phyloP scores from a whole-genome alignment of 2,888 invertebrate species.

The Tyria jacobaeae region DNA sequence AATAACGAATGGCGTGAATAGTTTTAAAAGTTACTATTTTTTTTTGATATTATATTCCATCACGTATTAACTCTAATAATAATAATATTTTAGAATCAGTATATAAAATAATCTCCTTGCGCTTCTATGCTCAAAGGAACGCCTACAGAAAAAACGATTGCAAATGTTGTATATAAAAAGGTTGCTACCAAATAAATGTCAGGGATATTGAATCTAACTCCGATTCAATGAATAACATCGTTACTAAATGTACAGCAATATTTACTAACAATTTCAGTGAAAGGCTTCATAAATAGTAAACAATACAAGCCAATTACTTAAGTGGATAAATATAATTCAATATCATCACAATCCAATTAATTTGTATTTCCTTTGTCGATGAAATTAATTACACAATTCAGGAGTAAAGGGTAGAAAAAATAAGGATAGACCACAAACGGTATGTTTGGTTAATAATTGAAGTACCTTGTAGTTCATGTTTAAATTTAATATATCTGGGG shows the following conservation, averaged over 20 bases:
- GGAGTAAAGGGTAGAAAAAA: constrained; percentile 11
- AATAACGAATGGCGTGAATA: no score
- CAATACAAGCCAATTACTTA: constrained; percentile 27
- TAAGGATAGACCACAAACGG: constrained; percentile 20
- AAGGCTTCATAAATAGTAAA: constrained; percentile 11
- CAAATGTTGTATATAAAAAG: constrained; percentile 5
- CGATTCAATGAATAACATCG: constrained; percentile 9
- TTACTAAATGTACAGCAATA: constrained; percentile 12
- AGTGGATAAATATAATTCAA: constrained; percentile 16
- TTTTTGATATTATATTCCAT: background rate
- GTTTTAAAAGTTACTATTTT: no score
- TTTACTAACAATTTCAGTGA: constrained; percentile 20
- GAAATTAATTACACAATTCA: constrained; percentile 2
- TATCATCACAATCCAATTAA: constrained; percentile 21
- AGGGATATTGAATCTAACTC: constrained; percentile 22
- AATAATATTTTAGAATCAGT: background rate
- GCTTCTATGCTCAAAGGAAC: constrained; percentile 7
- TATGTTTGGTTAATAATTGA: constrained; percentile 32
- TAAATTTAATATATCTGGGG: constrained; percentile 54
- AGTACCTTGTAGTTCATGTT: constrained; percentile 32
- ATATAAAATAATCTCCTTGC: background rate
- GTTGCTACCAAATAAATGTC: constrained; percentile 32
- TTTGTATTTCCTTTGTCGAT: constrained; percentile 11
- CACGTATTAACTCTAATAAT: background rate
- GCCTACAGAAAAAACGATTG: constrained; percentile 25